Evolutionary conservation across 1,140 invertebrate genomes (phyloP).

Genomic region (Aphaenogaster ashmeadi): DNA sequence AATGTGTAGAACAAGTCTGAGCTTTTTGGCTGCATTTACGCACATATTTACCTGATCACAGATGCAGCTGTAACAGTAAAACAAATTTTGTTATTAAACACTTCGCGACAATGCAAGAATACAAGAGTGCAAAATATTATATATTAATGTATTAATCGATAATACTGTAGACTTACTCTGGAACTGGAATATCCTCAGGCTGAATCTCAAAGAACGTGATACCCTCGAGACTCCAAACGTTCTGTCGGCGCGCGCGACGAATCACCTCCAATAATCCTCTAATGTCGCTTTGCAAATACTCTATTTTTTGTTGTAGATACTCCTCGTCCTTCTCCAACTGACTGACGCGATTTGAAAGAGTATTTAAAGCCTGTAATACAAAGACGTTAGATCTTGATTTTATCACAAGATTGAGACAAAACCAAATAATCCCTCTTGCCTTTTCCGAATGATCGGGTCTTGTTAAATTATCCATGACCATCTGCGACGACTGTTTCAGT

Average conservation of each 20-base stretch:
- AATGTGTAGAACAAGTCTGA: constrained; percentile 74
- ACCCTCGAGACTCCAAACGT: constrained; percentile 83
- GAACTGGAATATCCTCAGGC: constrained; percentile 78
- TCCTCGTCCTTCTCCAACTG: constrained; percentile 78
- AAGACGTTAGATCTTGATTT: not conserved
- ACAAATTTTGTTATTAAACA: constrained; percentile 30
- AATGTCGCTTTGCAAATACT: constrained; percentile 83
- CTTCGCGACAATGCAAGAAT: not conserved
- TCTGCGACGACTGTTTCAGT: constrained; percentile 83
- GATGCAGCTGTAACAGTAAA: constrained; percentile 77
- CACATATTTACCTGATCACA: constrained; percentile 80
- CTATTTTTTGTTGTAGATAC: constrained; percentile 78
- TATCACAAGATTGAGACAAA: not conserved
- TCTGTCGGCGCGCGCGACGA: constrained; percentile 78
- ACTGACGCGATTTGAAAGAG: constrained; percentile 78
- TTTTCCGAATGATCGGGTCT: constrained; percentile 79
- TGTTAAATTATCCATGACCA: constrained; percentile 80
- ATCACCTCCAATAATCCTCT: constrained; percentile 83
- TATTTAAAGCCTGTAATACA: constrained; percentile 77
- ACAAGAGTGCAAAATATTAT: constrained; percentile 1
- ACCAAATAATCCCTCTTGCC: constrained; percentile 65
- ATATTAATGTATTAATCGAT: constrained; percentile 15
- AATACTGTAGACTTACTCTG: constrained; percentile 76
- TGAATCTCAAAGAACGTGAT: constrained; percentile 81
- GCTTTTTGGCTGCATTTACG: constrained; percentile 72